phyloP scores from a whole-genome alignment of 2,113 vertebrate genomes.

The Erpornis zantholeuca region DNA sequence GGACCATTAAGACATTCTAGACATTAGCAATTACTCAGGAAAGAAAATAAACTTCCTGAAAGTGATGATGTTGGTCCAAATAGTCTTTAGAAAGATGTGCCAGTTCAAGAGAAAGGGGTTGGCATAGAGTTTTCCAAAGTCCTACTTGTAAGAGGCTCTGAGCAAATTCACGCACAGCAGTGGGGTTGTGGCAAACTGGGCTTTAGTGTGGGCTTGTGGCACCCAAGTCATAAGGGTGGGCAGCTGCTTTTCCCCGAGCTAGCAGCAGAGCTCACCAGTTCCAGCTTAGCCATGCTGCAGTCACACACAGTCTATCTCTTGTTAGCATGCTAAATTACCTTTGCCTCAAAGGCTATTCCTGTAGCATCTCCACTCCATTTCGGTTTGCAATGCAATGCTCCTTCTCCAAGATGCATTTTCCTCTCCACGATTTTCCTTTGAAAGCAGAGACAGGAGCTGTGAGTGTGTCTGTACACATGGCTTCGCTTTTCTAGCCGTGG shows the following conservation, averaged over 20 bases:
- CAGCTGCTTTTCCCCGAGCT: background rate
- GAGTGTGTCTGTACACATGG: background rate
- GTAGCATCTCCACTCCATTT: background rate
- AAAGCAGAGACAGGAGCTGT: background rate
- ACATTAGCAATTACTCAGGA: background rate
- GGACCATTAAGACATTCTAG: background rate
- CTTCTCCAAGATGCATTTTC: background rate
- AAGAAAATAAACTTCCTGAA: conserved; percentile 26
- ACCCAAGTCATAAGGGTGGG: background rate
- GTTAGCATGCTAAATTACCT: background rate
- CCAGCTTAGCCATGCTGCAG: background rate
- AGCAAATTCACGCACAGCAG: background rate
- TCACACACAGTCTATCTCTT: background rate
- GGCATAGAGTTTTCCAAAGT: background rate
- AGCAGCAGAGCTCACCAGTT: background rate
- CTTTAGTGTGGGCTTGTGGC: background rate
- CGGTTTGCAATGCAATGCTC: background rate
- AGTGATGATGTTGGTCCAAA: background rate
- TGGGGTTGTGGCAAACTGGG: background rate
- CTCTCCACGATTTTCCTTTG: background rate
- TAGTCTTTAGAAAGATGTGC: background rate
- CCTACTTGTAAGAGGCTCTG: background rate
- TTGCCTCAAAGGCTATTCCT: background rate
- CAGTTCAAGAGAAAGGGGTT: background rate
- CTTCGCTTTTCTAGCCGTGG: background rate